Conservation (phyloP, 2,113 vertebrate genomes). For the Xyliphius kryptos region DNA sequence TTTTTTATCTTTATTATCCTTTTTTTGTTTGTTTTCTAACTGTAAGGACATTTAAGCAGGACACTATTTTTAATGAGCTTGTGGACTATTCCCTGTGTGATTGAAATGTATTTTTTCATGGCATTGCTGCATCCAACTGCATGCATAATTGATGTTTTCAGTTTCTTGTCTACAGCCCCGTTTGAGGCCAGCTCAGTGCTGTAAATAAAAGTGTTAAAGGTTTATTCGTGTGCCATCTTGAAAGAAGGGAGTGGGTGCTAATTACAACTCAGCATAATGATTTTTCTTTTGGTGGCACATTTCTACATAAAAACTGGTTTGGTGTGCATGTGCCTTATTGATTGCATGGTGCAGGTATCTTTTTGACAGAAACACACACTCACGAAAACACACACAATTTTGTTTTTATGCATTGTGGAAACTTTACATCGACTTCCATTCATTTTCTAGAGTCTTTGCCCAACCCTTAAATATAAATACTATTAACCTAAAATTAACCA, state of each 20-base stretch:
- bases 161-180: background rate
- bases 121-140: background rate
- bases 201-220: background rate
- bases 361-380: too few relatives aligned
- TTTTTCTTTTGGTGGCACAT: background rate
- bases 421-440: too few relatives aligned
- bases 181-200: background rate
- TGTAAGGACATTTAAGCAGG: background rate
- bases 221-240: background rate
- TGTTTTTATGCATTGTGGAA: too few relatives aligned
- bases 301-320: too few relatives aligned
- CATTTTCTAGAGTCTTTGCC: too few relatives aligned
- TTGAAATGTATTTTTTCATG: background rate
- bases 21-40: background rate
- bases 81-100: background rate
- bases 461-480: too few relatives aligned
- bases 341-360: too few relatives aligned
- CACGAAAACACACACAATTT: too few relatives aligned
- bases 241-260: background rate
- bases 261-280: slow-evolving; percentile 1
- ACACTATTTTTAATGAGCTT: background rate
- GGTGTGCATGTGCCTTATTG: too few relatives aligned
- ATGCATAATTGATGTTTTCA: background rate
- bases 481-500: too few relatives aligned
- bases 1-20: background rate